Percentiles rank a stretch among this genome's conserved stretches.
These are phyloP conservation scores for Chionoecetes opilio DNA, from an alignment of 1,140 invertebrate genomes.

Conservation along the genomic window DNA sequence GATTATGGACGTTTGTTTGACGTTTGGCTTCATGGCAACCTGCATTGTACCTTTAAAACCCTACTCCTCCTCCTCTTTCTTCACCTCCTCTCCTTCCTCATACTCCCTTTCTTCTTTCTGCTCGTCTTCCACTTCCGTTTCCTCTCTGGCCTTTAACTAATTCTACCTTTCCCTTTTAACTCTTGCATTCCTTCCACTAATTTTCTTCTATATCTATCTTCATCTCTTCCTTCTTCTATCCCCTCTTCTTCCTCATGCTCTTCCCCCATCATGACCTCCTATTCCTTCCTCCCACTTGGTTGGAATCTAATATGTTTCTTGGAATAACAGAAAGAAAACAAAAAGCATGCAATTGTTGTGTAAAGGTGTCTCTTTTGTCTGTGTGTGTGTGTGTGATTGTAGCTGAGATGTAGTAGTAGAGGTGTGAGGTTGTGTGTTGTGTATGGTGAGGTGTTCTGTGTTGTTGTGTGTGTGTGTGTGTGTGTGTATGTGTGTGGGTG, in stretches of 20 bases:
- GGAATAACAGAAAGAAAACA: not conserved
- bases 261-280: not conserved
- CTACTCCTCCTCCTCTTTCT: not conserved
- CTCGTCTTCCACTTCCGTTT: not conserved
- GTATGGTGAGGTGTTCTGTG: not conserved
- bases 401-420: too few species aligned
- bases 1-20: not conserved
- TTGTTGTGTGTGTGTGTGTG: not conserved
- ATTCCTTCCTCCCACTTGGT: too few species aligned
- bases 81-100: not conserved
- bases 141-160: not conserved
- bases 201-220: not conserved
- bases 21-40: not conserved
- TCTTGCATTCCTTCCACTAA: not conserved
- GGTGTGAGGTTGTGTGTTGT: conserved; percentile 1
- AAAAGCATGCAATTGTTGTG: not conserved
- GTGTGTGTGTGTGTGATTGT: not conserved
- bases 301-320: not conserved
- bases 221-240: not conserved
- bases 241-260: not conserved
- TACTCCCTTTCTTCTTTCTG: not conserved
- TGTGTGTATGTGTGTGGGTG: not conserved
- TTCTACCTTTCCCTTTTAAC: not conserved
- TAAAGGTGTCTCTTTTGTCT: not conserved
- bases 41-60: not conserved